Percentiles rank a stretch among this genome's conserved stretches.
Evolutionary conservation across 2,888 invertebrate species (phyloP).

Genomic region (Himalopsyche kuldschensis): DNA sequence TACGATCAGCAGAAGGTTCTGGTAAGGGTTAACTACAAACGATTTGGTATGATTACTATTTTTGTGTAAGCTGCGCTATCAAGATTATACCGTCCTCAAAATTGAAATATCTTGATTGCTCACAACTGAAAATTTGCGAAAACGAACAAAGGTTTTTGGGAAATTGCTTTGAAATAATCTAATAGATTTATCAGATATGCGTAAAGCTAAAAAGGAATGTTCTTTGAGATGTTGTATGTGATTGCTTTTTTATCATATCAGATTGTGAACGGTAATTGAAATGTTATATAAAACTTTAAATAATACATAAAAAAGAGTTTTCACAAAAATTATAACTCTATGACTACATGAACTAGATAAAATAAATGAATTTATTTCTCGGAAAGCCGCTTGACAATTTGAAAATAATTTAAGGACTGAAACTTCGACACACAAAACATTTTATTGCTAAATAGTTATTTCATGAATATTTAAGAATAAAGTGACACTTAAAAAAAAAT

Average conservation of each 20-base stretch:
- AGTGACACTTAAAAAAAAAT: too few species aligned
- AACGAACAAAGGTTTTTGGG: background rate
- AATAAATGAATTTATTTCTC: too few species aligned
- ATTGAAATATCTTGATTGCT: slow-evolving; percentile 5
- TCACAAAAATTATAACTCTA: too few species aligned
- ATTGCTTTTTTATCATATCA: background rate
- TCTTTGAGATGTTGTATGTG: background rate
- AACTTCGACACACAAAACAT: too few species aligned
- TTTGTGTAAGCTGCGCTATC: background rate
- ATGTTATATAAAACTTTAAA: background rate
- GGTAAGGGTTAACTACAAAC: background rate
- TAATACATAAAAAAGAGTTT: too few species aligned
- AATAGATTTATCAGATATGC: slow-evolving; percentile 1
- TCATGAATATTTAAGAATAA: too few species aligned
- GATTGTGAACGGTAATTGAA: background rate
- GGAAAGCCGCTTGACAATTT: too few species aligned
- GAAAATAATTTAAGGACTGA: too few species aligned
- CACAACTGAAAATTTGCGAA: background rate
- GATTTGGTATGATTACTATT: background rate
- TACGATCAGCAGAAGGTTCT: background rate
- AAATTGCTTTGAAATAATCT: background rate
- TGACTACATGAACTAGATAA: too few species aligned
- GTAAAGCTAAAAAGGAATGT: background rate
- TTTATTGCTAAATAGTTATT: too few species aligned
- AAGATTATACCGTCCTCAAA: background rate